phyloP scores from a whole-genome alignment of 2,797 vertebrate species.

The Streptopelia turtur region DNA sequence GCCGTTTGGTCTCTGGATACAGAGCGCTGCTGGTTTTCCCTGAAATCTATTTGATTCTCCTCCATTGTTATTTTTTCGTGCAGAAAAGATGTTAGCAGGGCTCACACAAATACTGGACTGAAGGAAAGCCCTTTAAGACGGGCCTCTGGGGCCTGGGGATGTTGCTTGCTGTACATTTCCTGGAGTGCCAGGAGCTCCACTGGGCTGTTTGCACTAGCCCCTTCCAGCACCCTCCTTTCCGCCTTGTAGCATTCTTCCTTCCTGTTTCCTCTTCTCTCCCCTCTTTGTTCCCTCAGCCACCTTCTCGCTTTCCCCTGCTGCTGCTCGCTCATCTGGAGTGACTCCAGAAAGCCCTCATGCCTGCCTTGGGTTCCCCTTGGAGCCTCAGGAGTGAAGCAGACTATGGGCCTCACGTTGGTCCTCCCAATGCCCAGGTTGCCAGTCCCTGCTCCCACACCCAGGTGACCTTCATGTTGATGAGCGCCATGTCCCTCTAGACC shows the following conservation, averaged over 20 bases:
- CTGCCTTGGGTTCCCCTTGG: neutral
- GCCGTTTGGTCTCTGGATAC: neutral
- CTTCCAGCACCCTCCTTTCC: neutral
- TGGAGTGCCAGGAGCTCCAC: neutral
- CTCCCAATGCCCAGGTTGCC: neutral
- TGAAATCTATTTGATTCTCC: neutral
- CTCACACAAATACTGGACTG: neutral
- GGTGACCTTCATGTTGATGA: neutral
- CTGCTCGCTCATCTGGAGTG: neutral
- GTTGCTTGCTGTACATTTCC: neutral
- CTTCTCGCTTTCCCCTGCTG: neutral
- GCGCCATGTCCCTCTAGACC: neutral
- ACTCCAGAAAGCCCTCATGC: neutral
- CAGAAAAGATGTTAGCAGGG: neutral
- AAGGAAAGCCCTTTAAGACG: neutral
- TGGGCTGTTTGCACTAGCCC: neutral
- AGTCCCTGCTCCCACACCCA: neutral
- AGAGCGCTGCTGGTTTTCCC: neutral
- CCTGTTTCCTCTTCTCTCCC: rapidly evolving
- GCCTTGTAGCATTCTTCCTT: neutral
- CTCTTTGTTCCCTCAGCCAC: neutral
- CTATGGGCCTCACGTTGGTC: neutral
- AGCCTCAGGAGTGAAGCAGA: neutral
- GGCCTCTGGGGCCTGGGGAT: neutral
- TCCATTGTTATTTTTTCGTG: neutral